A percentile compares a stretch with the other conserved stretches of the same genome.
These are phyloP conservation scores for Phrixothrix hirtus DNA, from an alignment of 2,888 invertebrate species.

Conservation along the genomic window DNA sequence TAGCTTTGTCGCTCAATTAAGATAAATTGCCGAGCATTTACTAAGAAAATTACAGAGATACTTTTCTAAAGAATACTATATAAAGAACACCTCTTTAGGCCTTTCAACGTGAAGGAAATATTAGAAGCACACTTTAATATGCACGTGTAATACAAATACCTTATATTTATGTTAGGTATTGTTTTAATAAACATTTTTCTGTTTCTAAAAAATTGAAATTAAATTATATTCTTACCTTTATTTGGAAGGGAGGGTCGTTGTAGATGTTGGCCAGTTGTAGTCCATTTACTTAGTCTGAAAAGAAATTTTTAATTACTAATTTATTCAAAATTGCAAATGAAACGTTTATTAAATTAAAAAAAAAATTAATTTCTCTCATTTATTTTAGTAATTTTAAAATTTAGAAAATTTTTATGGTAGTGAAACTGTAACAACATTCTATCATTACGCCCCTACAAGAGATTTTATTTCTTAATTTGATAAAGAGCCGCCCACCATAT, in stretches of 20 bases:
- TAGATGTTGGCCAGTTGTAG: slow-evolving; percentile 49
- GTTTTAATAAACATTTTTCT: no score
- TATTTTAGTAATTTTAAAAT: no score
- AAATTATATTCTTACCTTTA: slow-evolving; percentile 15
- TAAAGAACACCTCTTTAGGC: slow-evolving; percentile 1
- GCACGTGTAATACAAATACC: no score
- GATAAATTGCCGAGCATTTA: slow-evolving; percentile 21
- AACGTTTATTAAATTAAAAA: no score
- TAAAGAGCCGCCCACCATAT: slow-evolving; percentile 23
- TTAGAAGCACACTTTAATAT: background rate
- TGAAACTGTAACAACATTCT: slow-evolving; percentile 13
- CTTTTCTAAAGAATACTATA: slow-evolving; percentile 7
- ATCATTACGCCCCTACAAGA: slow-evolving; percentile 19
- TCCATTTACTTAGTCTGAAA: slow-evolving; percentile 57
- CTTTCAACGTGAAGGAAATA: slow-evolving; percentile 3
- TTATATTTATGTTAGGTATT: no score
- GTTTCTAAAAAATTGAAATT: background rate
- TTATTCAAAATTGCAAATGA: no score
- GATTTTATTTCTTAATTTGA: slow-evolving; percentile 23
- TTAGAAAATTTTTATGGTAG: no score
- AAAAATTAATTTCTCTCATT: no score
- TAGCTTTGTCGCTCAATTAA: slow-evolving; percentile 20
- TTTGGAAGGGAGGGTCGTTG: slow-evolving; percentile 49
- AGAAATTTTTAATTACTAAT: slow-evolving; percentile 26
- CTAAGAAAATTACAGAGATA: slow-evolving; percentile 14